Evolutionary conservation across 2,797 vertebrate genomes (phyloP), one percentile per base, ranked within the genome.

Genomic region (Myiothlypis coronata): DNA sequence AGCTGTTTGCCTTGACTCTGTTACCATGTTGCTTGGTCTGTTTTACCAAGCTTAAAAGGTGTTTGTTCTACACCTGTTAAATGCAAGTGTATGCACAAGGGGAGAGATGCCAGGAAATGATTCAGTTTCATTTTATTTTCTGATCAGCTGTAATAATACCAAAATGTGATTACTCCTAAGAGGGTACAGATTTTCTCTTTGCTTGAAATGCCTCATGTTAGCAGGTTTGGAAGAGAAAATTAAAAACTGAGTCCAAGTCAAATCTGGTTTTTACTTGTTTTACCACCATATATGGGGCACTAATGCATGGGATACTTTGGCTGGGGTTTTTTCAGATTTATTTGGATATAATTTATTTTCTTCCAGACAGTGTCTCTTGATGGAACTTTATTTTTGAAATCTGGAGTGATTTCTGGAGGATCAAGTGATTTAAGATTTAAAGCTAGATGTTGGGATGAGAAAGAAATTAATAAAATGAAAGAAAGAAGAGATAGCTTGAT

Each of bases 401-500:
- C 99, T 24, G 99, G 99, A 26, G 98, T 99, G 75, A 99, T 99
- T 89, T 99, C 99, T 55, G 99, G 99, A 95, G 99, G 99, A 34
- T 98, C 99, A 80, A 98, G 97, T 92, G 97, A 99, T 93, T 98
- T 99, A 95, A 98, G 97, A 89, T 96, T 87, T 92, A 99, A 98
- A 97, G 99, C 99, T 83, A 98, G 96, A 60, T 97, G 94, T 95
- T 99, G 99, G 99, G 98, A 99, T 44, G 99, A 99, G 43, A 99
- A 99, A 92, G 98, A 98, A n/a, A 84, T 99, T 2, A 98, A 56
- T 61, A 95, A 86, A 63, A 97, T 99, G 90, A 99, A 98, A 92
- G 98, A 99, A 78, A 98, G 60, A 92, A 99, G 98, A 94, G 98
- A 98, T 12, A 89, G 95, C 22, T 96, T 99, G 90, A 97, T 96